A percentile compares a stretch with the other conserved stretches of the same genome.
phyloP scores from a whole-genome alignment of 2,797 vertebrate species.

The Sitta carolinensis region DNA sequence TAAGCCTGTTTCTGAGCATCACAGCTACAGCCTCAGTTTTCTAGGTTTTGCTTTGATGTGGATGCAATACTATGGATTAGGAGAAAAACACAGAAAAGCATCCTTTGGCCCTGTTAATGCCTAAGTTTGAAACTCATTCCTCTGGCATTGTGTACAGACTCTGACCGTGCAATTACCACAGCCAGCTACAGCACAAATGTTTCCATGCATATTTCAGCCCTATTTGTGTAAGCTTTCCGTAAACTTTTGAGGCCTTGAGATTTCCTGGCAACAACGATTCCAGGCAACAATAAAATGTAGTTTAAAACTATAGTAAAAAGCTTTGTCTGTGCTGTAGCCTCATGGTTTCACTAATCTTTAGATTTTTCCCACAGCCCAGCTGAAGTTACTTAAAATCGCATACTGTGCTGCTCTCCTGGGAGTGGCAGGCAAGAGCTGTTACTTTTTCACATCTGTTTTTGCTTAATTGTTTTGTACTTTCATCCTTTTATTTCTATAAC shows the following conservation, averaged over 20 bases:
- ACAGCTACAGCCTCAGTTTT: not conserved
- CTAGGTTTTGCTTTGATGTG: slow-evolving; percentile 18
- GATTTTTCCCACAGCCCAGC: slow-evolving; percentile 52
- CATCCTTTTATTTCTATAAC: slow-evolving; percentile 46
- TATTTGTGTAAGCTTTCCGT: slow-evolving; percentile 47
- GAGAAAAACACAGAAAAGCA: not conserved
- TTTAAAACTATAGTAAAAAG: slow-evolving; percentile 6
- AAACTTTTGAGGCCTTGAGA: slow-evolving; percentile 34
- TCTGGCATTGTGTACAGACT: not conserved
- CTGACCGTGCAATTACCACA: not conserved
- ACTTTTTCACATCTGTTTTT: slow-evolving; percentile 54
- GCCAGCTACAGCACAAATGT: slow-evolving; percentile 49
- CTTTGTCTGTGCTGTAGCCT: not conserved
- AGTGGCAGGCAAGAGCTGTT: slow-evolving; percentile 16
- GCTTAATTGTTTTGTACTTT: slow-evolving; percentile 62
- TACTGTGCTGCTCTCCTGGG: slow-evolving; percentile 36
- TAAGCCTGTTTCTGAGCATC: not conserved
- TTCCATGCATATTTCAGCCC: slow-evolving; percentile 56
- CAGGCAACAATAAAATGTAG: slow-evolving; percentile 17
- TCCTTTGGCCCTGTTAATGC: not conserved
- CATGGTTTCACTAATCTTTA: not conserved
- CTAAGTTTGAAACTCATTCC: slow-evolving; percentile 16
- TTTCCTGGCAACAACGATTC: slow-evolving; percentile 3
- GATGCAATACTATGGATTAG: not conserved
- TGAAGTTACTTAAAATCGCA: slow-evolving; percentile 22